Conservation (phyloP, 2,888 invertebrate species). For the Odontomyia ornata region DNA sequence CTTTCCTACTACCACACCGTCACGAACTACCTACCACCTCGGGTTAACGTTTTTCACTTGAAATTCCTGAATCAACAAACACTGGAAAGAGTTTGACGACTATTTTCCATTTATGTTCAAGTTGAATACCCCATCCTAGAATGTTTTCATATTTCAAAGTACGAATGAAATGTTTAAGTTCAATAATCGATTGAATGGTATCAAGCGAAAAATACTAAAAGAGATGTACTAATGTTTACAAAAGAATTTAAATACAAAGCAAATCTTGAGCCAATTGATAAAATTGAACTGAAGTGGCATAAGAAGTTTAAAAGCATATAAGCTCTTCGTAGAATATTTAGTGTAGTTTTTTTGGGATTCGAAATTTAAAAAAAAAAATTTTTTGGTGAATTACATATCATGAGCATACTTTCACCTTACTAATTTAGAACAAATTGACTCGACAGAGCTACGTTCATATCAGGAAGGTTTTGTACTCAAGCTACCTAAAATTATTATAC, state of each 20-base stretch:
- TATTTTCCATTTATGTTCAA: conserved; percentile 27
- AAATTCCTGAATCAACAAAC: conserved; percentile 19
- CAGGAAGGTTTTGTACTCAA: too few relatives aligned
- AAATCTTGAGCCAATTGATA: too few relatives aligned
- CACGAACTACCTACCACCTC: background rate
- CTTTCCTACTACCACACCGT: background rate
- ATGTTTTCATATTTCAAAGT: background rate
- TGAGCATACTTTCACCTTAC: too few relatives aligned
- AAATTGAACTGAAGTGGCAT: too few relatives aligned
- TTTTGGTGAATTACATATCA: too few relatives aligned
- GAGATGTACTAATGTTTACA: background rate
- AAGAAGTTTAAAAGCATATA: too few relatives aligned
- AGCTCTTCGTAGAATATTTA: too few relatives aligned
- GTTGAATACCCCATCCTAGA: background rate
- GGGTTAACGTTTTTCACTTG: conserved; percentile 15
- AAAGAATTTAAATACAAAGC: background rate
- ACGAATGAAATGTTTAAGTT: background rate
- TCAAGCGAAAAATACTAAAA: background rate
- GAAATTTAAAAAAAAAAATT: too few relatives aligned
- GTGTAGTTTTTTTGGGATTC: too few relatives aligned
- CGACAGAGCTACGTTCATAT: too few relatives aligned
- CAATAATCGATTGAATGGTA: background rate
- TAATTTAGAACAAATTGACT: too few relatives aligned
- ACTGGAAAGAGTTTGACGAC: conserved; percentile 20
- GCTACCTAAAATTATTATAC: too few relatives aligned